Evolutionary conservation across 2,797 vertebrate species (phyloP), one percentile per base, ranked within the genome.

Genomic region (Garrulus glandarius): DNA sequence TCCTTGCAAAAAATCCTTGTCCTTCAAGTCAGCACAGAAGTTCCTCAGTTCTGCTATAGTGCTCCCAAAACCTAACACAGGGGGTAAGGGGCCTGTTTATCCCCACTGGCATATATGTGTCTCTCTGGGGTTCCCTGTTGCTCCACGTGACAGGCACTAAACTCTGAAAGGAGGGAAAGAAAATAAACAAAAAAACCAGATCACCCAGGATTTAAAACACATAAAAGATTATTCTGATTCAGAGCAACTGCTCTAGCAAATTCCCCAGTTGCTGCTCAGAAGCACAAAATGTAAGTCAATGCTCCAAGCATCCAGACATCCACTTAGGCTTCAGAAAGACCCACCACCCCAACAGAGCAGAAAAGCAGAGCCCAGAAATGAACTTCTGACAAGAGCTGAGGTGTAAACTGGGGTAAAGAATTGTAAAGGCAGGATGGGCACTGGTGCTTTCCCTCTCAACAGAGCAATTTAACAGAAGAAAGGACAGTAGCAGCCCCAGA

Each of bases 261-360:
- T 64, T 78, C 19, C 75, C 19, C 41, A 78, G 49, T 1, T 68
- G 69, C 55, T 74, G 72, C 52, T 80, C 56, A 60, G 64, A 79
- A 47, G 29, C 46, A 75, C 22, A 64, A 75, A 80, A 70, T 43
- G 3, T 30, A 87, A 94, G 29, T 20, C 5, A 0, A 39, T 18
- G 13, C 29, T 80, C 37, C 53, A 59, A 80, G 47, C 36, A 60
- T 39, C 37, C 4, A 70, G 26, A 82, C 18, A 47, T 20, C 17
- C 23, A 26, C 19, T 70, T 60, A 41, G 30, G 30, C 67, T 68
- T 68, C 15, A 41, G 39, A 44, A 84, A 84, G 13, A 86, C 24
- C 4, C 4, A 46, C 1, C 27, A n/a, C 9, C 11, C 7, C 24
- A 70, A 41, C 0, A 1, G 21, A 52, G 22, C 24, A 59, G 52